Evolutionary conservation across 1,140 invertebrate genomes (phyloP), one percentile per base, ranked within the genome.

Genomic region (Heliothis virescens): DNA sequence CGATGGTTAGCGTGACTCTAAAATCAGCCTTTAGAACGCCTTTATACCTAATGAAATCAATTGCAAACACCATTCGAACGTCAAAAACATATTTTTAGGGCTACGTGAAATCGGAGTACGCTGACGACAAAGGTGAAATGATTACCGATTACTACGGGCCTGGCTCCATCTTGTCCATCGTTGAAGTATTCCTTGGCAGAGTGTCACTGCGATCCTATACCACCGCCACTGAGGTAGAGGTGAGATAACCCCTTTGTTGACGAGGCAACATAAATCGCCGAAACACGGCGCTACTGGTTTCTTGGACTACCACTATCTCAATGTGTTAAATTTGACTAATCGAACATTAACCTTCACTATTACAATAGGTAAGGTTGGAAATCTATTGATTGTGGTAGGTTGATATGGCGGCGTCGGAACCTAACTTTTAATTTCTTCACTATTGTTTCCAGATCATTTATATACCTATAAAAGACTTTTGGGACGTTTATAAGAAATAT

Each of bases 161-260:
- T n/a, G 90, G 90, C 0, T 80, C 89, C 12, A 84, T 90, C 74
- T 59, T 93, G 0, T 85, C 87, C 2, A 80, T 85, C 0, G 85
- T 83, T 48, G 82, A 87, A 16, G 85, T 89, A 10, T 89, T 93
- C 77, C 79, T 92, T 21, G 80, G 81, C n/a, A 83, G 85, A 62
- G 81, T 85, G 0, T 88, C 89, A 1, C 29, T 91, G 1, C 82
- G 85, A 53, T 91, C 89, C 48, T 84, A 88, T 62, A 79, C 60
- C 2, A 78, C 89, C 0, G 76, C 73, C 47, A 92, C 92, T 29
- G 90, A 93, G 34, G 91, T 89, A 75, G 92, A 92, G 81, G 92
- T 91, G 81, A 62, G 81, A 29, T n/a, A 48, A 18, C n/a, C 1
- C n/a, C 41, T 18, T 3, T 18, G n/a, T 65, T 47, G 34, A 34